A percentile compares a stretch with the other conserved stretches of the same genome.
These are phyloP conservation scores for Pseudomyrmex flavicornis DNA, from an alignment of 1,140 invertebrate genomes.

Conservation along the genomic window DNA sequence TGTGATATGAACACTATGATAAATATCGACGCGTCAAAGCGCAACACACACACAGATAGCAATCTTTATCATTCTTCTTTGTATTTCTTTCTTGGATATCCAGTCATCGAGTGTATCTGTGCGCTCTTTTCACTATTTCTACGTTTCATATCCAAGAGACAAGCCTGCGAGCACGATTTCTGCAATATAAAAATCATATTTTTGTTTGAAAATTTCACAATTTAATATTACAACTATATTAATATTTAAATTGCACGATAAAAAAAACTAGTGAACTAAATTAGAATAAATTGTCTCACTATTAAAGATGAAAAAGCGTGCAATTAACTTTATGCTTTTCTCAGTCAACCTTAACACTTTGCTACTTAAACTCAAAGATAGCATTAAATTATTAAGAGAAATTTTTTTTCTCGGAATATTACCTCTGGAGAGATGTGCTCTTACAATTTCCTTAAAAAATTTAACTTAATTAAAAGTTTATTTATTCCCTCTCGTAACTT, in stretches of 20 bases:
- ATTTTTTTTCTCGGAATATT: too few species aligned
- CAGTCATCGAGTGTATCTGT: constrained; percentile 31
- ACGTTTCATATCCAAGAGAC: constrained; percentile 67
- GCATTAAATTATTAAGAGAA: too few species aligned
- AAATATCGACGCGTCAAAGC: constrained; percentile 49
- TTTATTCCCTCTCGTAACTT: not conserved
- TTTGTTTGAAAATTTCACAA: not conserved
- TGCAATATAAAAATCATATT: constrained; percentile 45
- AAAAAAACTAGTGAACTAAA: too few species aligned
- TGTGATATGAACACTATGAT: constrained; percentile 67
- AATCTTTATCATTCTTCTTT: constrained; percentile 62
- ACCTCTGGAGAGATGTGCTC: too few species aligned
- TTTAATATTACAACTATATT: too few species aligned
- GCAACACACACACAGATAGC: constrained; percentile 25
- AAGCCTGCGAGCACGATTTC: constrained; percentile 10
- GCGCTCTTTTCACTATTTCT: constrained; percentile 32
- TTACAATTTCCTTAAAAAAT: too few species aligned
- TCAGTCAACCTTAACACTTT: too few species aligned
- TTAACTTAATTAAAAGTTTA: not conserved
- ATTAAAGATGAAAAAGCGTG: too few species aligned
- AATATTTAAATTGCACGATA: too few species aligned
- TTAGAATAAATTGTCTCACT: too few species aligned
- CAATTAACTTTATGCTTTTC: too few species aligned
- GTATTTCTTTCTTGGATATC: constrained; percentile 59
- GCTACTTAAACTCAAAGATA: too few species aligned